A percentile compares a stretch with the other conserved stretches of the same genome.
These are phyloP conservation scores for Halcyon badia DNA, from an alignment of 2,797 vertebrate species.

Conservation along the genomic window DNA sequence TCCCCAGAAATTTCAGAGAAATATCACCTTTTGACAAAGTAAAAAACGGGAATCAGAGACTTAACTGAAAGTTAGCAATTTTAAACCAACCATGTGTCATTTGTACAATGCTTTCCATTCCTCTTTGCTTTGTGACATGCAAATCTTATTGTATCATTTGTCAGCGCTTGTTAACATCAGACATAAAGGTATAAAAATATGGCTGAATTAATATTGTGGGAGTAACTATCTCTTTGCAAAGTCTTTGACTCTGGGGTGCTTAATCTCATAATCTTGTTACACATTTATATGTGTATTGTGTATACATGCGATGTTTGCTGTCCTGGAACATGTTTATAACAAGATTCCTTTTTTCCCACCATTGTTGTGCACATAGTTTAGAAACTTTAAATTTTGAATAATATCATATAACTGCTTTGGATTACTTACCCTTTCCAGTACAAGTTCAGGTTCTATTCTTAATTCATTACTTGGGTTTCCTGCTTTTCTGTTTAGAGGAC, in stretches of 20 bases:
- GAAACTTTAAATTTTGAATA: not conserved
- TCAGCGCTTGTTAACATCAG: not conserved
- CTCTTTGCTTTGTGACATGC: not conserved
- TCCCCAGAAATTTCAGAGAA: not conserved
- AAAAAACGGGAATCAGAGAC: not conserved
- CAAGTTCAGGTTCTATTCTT: not conserved
- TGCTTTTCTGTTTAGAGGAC: not conserved
- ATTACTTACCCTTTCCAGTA: conserved; percentile 11
- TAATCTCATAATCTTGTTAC: not conserved
- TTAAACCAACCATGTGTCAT: not conserved
- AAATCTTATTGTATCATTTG: not conserved
- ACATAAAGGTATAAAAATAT: not conserved
- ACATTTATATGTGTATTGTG: not conserved
- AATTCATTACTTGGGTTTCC: conserved; percentile 42
- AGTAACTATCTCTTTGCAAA: not conserved
- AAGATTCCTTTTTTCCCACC: not conserved
- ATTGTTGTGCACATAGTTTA: not conserved
- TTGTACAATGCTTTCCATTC: not conserved
- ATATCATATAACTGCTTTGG: not conserved
- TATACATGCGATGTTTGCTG: not conserved
- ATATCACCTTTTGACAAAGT: not conserved
- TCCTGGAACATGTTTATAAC: not conserved
- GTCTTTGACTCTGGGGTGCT: not conserved
- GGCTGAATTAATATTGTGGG: not conserved
- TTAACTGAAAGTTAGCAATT: not conserved